A percentile compares a stretch with the other conserved stretches of the same genome.
Evolutionary conservation across 2,888 invertebrate species (phyloP).

Genomic region (Thymelicus acteon): DNA sequence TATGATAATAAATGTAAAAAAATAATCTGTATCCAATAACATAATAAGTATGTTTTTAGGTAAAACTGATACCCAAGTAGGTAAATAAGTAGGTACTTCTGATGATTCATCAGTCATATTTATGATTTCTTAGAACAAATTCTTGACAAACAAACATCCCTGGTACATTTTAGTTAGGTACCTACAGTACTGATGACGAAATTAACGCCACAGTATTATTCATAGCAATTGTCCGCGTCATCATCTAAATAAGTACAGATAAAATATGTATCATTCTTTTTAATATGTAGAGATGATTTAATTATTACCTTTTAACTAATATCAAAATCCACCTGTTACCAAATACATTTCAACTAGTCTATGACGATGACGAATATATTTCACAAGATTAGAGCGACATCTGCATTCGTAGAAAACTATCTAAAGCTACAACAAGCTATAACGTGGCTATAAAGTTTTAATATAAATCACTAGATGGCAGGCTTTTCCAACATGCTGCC

Average conservation of each 20-base stretch:
- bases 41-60: neutral
- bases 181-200: conserved; percentile 22
- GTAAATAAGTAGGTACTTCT: neutral
- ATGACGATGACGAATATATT: neutral
- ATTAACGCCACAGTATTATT: conserved; percentile 15
- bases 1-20: too few relatives aligned
- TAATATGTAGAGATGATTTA: too few relatives aligned
- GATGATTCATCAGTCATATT: conserved; percentile 7
- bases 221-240: neutral
- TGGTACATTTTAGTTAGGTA: conserved; percentile 17
- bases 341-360: too few relatives aligned
- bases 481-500: neutral
- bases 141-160: conserved; percentile 37
- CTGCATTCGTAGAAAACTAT: neutral
- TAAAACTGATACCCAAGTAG: neutral
- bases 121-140: conserved; percentile 20
- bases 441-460: neutral
- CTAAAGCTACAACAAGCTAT: neutral
- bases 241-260: neutral
- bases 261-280: too few relatives aligned
- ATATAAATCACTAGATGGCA: conserved; percentile 28
- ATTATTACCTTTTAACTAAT: too few relatives aligned
- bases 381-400: conserved; percentile 19
- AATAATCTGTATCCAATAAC: too few relatives aligned
- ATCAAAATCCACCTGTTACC: too few relatives aligned